Evolutionary conservation across 2,113 vertebrate genomes (phyloP).

Genomic region (Sigmodon hispidus): DNA sequence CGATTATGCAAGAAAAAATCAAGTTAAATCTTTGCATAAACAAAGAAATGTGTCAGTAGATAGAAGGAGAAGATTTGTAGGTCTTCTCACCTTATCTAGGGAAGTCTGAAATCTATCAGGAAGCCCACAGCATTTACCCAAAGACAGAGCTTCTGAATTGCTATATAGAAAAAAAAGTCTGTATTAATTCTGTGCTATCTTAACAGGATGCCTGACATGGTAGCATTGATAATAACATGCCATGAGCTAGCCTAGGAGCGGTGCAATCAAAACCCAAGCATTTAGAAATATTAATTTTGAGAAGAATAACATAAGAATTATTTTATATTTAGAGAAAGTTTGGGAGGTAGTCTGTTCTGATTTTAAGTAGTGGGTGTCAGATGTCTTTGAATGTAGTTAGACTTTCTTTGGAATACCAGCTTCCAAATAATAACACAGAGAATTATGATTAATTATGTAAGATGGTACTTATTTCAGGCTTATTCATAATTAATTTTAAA

Average conservation of each 20-base stretch:
- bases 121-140: neutral
- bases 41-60: rapidly evolving
- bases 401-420: neutral
- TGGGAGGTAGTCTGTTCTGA: constrained; percentile 63
- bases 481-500: neutral
- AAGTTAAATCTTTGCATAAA: neutral
- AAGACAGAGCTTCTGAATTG: constrained; percentile 48
- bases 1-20: constrained; percentile 23
- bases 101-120: constrained; percentile 30
- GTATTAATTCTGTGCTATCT: neutral
- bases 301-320: neutral
- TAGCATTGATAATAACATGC: neutral
- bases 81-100: constrained; percentile 15
- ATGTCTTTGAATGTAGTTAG: neutral
- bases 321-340: constrained; percentile 59
- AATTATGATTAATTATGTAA: neutral
- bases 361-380: neutral
- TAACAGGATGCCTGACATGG: neutral
- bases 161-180: constrained; percentile 10
- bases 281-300: constrained; percentile 63
- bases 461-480: neutral
- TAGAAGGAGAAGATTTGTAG: neutral
- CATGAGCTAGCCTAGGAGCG: neutral
- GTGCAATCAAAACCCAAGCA: neutral
- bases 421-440: neutral